Evolutionary conservation across 2,797 vertebrate genomes (phyloP), one percentile per base, ranked within the genome.

Genomic region (Molothrus ater): DNA sequence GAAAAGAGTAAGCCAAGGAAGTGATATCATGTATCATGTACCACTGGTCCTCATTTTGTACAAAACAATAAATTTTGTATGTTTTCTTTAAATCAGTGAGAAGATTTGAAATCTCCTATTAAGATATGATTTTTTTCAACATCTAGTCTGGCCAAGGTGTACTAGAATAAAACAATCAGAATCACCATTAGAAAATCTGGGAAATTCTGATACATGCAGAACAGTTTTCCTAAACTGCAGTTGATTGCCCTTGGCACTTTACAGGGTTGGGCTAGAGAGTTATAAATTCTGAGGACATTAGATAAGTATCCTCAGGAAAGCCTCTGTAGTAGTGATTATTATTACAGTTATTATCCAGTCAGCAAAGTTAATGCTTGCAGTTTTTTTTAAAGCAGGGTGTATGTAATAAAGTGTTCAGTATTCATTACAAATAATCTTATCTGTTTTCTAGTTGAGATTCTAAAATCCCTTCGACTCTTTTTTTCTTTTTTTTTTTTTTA

Each of bases 341-440:
- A 86, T 92, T 94, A 80, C 82, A 89, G 65, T 66, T 86, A 89
- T 95, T 94, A 95, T 95, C 80, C 90, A 90, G 95, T 97, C 95
- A 96, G 83, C 95, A 96, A 93, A 96, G 92, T 96, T 96, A 95
- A 92, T 75, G 57, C 90, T 91, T 95, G 79, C 75, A 42, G 63
- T 95, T 65, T 92, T 95, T 95, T 90, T 80, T 40, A 11, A 75
- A 95, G 66, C 43, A 28, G 24, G 4, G 10, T 71, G 26, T 95
- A 97, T 97, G 95, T 97, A 98, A 97, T 97, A 92, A 88, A 93
- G 79, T 81, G 84, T 96, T 98, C 97, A 92, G 87, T 97, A 97
- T 97, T 97, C 98, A 97, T 95, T 97, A 96, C 96, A 94, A 95
- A 96, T 85, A 95, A 74, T 94, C 95, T 92, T 80, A 57, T 88